phyloP scores from a whole-genome alignment of 1,140 invertebrate genomes.

The Octopus sinensis region DNA sequence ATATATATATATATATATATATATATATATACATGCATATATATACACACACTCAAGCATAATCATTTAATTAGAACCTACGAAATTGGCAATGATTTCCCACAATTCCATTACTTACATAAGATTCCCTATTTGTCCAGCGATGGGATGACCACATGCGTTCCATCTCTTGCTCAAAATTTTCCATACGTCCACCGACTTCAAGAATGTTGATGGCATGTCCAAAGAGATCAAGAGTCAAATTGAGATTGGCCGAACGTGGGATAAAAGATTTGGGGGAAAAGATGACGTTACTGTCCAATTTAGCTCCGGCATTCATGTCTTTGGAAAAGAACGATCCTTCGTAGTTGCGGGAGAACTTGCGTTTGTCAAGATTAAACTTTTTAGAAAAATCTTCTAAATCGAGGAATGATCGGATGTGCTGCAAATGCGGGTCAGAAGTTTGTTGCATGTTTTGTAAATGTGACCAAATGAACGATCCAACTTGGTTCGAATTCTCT shows the following conservation, averaged over 20 bases:
- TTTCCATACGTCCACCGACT: conserved; percentile 78
- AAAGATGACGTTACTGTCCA: conserved; percentile 69
- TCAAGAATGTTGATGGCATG: conserved; percentile 82
- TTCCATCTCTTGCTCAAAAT: conserved; percentile 65
- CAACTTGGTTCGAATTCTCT: conserved; percentile 89
- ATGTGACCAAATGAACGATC: conserved; percentile 91
- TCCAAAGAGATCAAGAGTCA: conserved; percentile 83
- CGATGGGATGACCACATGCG: too few species aligned
- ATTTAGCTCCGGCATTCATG: conserved; percentile 43
- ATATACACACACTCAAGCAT: too few species aligned
- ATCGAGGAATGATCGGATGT: conserved; percentile 77
- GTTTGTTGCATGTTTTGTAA: conserved; percentile 80
- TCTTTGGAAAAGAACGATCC: conserved; percentile 48
- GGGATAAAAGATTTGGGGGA: conserved; percentile 81
- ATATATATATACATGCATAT: too few species aligned
- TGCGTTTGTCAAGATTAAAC: conserved; percentile 76
- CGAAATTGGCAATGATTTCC: too few species aligned
- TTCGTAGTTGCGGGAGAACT: conserved; percentile 84
- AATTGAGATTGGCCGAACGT: conserved; percentile 70
- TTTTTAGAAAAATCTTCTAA: conserved; percentile 69
- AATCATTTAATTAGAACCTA: too few species aligned
- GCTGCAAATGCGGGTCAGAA: conserved; percentile 75
- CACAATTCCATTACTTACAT: too few species aligned
- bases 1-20: too few species aligned
- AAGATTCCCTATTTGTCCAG: too few species aligned